phyloP scores from a whole-genome alignment of 2,797 vertebrate species.

The Buceros bicornis region DNA sequence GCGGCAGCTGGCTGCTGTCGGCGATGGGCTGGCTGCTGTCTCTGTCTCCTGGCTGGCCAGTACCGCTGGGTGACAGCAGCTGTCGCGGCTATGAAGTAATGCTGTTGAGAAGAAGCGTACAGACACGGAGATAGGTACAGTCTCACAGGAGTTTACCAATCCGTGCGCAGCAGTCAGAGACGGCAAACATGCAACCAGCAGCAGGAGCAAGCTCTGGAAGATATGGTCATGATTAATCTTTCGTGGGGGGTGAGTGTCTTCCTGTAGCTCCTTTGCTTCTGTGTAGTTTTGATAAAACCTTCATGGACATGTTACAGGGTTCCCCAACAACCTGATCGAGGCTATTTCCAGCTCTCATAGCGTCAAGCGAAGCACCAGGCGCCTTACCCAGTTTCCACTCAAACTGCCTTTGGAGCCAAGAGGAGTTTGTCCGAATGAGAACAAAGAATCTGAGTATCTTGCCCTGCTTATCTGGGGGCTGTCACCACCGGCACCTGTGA shows the following conservation, averaged over 20 bases:
- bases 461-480: not conserved
- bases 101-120: conserved; percentile 19
- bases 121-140: not conserved
- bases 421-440: not conserved
- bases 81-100: conserved; percentile 59
- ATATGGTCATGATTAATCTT: conserved; percentile 18
- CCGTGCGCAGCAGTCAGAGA: not conserved
- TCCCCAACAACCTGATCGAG: not conserved
- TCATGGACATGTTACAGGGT: not conserved
- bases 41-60: conserved; percentile 2
- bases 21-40: not conserved
- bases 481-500: not conserved
- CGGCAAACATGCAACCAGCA: conserved; percentile 29
- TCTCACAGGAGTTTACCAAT: conserved; percentile 38
- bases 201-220: not conserved
- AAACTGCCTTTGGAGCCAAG: not conserved
- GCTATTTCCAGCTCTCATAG: not conserved
- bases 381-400: conserved; percentile 50
- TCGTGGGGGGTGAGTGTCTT: not conserved
- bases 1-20: conserved; percentile 50
- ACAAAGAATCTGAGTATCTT: conserved; percentile 2
- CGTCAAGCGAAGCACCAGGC: not conserved
- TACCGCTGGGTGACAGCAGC: not conserved
- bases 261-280: not conserved
- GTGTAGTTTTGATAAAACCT: conserved; percentile 4